A percentile compares a stretch with the other conserved stretches of the same genome.
Evolutionary conservation across 2,113 vertebrate genomes (phyloP).

Genomic region (Cinclus cinclus): DNA sequence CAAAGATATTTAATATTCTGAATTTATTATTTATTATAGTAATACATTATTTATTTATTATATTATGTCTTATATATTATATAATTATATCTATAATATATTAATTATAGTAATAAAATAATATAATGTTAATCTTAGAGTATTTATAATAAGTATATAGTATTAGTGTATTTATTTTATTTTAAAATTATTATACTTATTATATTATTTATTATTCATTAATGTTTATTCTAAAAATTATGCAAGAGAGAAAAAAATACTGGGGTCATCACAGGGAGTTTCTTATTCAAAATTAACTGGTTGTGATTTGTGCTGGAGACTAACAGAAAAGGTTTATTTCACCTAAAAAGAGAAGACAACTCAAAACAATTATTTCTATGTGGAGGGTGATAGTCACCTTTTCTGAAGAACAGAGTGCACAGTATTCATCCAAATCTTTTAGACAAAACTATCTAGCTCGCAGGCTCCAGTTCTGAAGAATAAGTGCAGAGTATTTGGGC

Average conservation of each 20-base stretch:
- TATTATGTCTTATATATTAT: too few species aligned
- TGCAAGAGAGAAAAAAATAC: neutral
- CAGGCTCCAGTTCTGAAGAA: neutral
- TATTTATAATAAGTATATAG: too few species aligned
- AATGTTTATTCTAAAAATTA: too few species aligned
- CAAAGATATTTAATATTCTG: neutral
- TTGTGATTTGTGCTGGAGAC: neutral
- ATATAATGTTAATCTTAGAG: too few species aligned
- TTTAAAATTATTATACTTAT: too few species aligned
- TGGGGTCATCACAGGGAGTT: neutral
- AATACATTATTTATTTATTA: too few species aligned
- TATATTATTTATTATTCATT: too few species aligned
- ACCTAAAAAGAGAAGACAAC: neutral
- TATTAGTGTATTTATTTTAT: too few species aligned
- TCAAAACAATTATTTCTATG: neutral
- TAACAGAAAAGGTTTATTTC: neutral
- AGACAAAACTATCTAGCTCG: neutral
- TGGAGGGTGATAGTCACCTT: neutral
- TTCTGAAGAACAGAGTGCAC: neutral
- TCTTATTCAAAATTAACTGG: neutral
- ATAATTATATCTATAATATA: too few species aligned
- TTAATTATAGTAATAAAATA: too few species aligned
- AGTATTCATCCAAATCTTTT: neutral
- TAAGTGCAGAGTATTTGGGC: neutral
- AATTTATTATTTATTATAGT: too few species aligned